Evolutionary conservation across 2,888 invertebrate species (phyloP).

Genomic region (Euzophera pinguis): DNA sequence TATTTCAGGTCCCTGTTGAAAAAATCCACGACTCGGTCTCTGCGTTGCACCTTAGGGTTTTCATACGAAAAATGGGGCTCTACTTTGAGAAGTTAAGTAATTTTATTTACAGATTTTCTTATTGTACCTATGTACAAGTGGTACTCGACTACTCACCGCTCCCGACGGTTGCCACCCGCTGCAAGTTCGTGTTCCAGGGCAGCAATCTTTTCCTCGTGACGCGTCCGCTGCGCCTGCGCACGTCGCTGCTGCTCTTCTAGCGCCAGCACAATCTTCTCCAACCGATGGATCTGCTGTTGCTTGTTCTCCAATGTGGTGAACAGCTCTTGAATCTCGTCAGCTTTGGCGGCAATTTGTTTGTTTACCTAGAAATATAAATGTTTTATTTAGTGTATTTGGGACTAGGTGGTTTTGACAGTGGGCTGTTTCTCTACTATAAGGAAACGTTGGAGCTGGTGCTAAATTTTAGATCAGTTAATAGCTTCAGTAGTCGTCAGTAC

Average conservation of each 20-base stretch:
- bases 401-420: too few species aligned
- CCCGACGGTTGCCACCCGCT: slow-evolving; percentile 53
- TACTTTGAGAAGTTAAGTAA: too few species aligned
- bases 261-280: slow-evolving; percentile 78
- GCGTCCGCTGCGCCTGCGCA: slow-evolving; percentile 79
- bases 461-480: too few species aligned
- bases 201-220: slow-evolving; percentile 79
- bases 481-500: too few species aligned
- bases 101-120: too few species aligned
- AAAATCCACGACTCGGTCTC: too few species aligned
- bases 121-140: neutral
- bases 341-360: slow-evolving; percentile 72
- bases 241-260: slow-evolving; percentile 79
- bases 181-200: slow-evolving; percentile 76
- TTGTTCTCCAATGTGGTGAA: slow-evolving; percentile 74
- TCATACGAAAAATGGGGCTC: too few species aligned
- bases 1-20: too few species aligned
- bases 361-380: slow-evolving; percentile 50
- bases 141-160: slow-evolving; percentile 52
- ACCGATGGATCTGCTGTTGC: slow-evolving; percentile 74
- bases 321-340: slow-evolving; percentile 74
- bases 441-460: too few species aligned
- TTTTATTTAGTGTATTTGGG: neutral
- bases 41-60: too few species aligned
- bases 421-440: too few species aligned